A percentile compares a stretch with the other conserved stretches of the same genome.
These are phyloP conservation scores for Nipponacmea schrenckii DNA, from an alignment of 2,888 invertebrate genomes.

Conservation along the genomic window DNA sequence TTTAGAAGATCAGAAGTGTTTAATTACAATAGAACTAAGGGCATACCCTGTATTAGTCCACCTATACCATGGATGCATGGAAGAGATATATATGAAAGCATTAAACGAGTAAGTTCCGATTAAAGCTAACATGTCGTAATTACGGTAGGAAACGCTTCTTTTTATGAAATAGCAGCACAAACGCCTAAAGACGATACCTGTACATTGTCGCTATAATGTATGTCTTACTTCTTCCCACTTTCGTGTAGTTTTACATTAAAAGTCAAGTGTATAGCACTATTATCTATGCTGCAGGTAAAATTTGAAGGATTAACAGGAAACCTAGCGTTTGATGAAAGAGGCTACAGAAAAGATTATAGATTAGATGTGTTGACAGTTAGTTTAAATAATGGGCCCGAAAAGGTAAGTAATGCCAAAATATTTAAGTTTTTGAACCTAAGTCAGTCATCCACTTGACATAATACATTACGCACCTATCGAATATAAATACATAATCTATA, in stretches of 20 bases:
- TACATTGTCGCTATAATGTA: too few species aligned
- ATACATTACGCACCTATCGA: too few species aligned
- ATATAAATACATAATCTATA: too few species aligned
- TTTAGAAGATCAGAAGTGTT: constrained; percentile 73
- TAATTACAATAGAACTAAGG: constrained; percentile 77
- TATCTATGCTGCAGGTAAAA: constrained; percentile 5
- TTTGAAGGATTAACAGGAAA: constrained; percentile 16
- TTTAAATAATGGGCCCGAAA: constrained; percentile 7
- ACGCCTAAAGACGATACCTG: too few species aligned
- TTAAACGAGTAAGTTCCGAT: constrained; percentile 44
- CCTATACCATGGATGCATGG: constrained; percentile 61
- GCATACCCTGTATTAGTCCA: constrained; percentile 66
- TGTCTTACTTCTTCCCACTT: too few species aligned
- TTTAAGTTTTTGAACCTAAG: too few species aligned
- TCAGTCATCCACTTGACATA: too few species aligned
- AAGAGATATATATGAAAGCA: constrained; percentile 44
- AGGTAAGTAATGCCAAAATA: background rate
- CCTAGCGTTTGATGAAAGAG: constrained; percentile 10
- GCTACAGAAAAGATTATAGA: constrained; percentile 11
- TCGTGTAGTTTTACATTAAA: too few species aligned
- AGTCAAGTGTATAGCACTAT: background rate
- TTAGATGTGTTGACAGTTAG: constrained; percentile 13
- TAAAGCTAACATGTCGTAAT: too few species aligned
- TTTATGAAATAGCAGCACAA: too few species aligned
- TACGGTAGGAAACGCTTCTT: too few species aligned